phyloP scores from a whole-genome alignment of 2,888 invertebrate genomes.

The Eupithecia vulgata region DNA sequence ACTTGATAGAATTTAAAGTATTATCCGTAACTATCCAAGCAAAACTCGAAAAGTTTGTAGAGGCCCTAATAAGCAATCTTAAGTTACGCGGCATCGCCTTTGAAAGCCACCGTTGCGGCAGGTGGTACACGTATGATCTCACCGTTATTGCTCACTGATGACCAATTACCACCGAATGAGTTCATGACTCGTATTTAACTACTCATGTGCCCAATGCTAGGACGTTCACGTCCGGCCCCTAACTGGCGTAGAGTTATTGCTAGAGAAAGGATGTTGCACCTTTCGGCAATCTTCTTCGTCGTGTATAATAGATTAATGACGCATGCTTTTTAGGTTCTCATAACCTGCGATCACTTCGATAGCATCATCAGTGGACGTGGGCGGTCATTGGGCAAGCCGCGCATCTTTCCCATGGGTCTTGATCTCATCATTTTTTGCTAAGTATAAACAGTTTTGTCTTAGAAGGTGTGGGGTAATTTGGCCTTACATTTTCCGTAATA shows the following conservation, averaged over 20 bases:
- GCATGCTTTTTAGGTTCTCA: neutral
- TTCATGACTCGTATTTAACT: constrained; percentile 61
- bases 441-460: neutral
- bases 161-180: constrained; percentile 69
- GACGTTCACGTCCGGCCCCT: constrained; percentile 32
- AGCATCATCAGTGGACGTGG: constrained; percentile 1
- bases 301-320: neutral
- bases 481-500: neutral
- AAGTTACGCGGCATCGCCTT: constrained; percentile 48
- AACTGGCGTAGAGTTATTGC: neutral
- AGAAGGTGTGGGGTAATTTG: neutral
- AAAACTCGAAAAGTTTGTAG: neutral
- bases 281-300: constrained; percentile 2
- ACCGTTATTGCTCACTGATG: constrained; percentile 77
- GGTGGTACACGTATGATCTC: constrained; percentile 70
- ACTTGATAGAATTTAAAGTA: neutral
- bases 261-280: constrained; percentile 10
- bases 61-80: constrained; percentile 6
- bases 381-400: constrained; percentile 1
- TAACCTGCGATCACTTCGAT: neutral
- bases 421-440: neutral
- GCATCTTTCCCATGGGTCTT: neutral
- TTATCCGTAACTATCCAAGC: neutral
- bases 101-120: constrained; percentile 55
- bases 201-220: constrained; percentile 47